Percentiles rank a stretch among this genome's conserved stretches.
Evolutionary conservation across 2,797 vertebrate genomes (phyloP).

Genomic region (Catharus ustulatus): DNA sequence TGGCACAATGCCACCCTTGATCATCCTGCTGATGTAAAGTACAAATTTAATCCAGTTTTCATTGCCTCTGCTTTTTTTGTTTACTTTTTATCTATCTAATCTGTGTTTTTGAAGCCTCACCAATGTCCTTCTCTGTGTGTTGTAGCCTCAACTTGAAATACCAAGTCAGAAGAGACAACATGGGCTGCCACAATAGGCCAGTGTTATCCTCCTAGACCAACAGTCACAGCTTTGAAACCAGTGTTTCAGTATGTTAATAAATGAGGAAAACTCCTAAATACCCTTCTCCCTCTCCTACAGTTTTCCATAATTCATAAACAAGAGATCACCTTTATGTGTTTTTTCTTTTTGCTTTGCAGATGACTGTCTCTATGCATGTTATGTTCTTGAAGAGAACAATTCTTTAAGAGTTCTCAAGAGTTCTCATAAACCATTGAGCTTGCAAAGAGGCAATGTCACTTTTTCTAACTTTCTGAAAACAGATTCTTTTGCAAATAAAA

Average conservation of each 20-base stretch:
- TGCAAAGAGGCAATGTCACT: background rate
- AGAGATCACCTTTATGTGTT: background rate
- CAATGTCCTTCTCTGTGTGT: background rate
- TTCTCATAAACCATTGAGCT: background rate
- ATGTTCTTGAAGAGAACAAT: background rate
- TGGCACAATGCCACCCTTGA: background rate
- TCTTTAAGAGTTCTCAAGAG: background rate
- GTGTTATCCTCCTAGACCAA: background rate
- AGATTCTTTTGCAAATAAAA: background rate
- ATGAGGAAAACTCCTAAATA: background rate
- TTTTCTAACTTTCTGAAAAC: background rate
- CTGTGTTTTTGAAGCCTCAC: background rate
- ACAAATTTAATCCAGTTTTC: background rate
- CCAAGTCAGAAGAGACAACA: background rate
- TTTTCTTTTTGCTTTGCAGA: background rate
- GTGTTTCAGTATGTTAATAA: background rate
- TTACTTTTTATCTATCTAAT: background rate
- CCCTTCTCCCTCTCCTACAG: background rate
- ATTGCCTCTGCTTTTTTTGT: background rate
- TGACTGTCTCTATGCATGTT: background rate
- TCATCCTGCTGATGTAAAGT: background rate
- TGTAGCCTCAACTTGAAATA: background rate
- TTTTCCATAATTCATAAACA: background rate
- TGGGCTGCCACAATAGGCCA: background rate
- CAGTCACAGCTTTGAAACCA: background rate